These are phyloP conservation scores for Tetrao urogallus DNA, from an alignment of 2,113 vertebrate species.

Conservation along the genomic window DNA sequence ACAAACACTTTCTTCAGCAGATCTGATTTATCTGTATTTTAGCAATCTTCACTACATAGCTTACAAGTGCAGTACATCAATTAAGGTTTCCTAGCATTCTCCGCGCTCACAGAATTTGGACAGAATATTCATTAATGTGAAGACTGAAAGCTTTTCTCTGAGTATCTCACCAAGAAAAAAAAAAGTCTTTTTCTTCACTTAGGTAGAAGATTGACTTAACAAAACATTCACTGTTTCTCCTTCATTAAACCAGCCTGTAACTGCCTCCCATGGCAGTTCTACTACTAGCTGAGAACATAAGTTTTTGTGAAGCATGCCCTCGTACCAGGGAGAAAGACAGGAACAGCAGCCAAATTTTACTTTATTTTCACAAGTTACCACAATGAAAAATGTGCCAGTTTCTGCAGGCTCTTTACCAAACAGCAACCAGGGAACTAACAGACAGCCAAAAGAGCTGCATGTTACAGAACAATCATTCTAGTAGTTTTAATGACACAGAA, in stretches of 20 bases:
- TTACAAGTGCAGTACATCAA: background rate
- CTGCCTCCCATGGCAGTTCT: background rate
- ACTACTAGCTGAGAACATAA: background rate
- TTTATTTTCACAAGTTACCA: background rate
- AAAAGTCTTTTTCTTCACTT: background rate
- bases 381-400: fast-evolving
- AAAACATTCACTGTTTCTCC: background rate
- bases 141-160: background rate
- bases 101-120: background rate
- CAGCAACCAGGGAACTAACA: background rate
- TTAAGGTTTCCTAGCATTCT: background rate
- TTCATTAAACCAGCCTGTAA: background rate
- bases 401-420: background rate
- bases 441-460: background rate
- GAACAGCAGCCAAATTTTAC: background rate
- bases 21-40: background rate
- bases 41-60: background rate
- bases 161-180: background rate
- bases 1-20: background rate
- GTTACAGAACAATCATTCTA: background rate
- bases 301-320: background rate
- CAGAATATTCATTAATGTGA: background rate
- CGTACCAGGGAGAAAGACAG: background rate
- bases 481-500: background rate
- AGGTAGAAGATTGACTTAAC: background rate